Conservation (phyloP, 2,797 vertebrate species). For the Vireo griseus region DNA sequence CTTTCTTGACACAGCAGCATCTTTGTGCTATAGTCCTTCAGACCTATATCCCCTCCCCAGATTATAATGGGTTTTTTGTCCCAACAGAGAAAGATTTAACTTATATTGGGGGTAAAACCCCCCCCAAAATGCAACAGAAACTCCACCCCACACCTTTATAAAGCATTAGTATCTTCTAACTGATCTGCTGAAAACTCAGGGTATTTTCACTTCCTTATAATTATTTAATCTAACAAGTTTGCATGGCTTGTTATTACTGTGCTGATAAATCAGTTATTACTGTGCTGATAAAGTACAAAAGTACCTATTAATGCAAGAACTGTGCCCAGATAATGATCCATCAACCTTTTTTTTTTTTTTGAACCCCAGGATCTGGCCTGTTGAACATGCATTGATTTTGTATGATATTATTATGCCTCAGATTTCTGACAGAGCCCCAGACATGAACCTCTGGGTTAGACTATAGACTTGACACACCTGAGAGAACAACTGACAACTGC, state of each 20-base stretch:
- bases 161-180: background rate
- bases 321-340: background rate
- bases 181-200: background rate
- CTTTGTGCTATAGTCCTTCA: background rate
- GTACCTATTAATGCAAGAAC: background rate
- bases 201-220: background rate
- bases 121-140: background rate
- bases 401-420: background rate
- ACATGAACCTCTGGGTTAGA: conserved; percentile 14
- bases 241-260: background rate
- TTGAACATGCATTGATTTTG: background rate
- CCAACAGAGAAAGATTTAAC: background rate
- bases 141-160: background rate
- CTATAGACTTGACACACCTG: background rate
- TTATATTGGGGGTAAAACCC: fast-evolving
- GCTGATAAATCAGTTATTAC: background rate
- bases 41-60: background rate
- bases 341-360: background rate
- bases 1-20: background rate
- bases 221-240: background rate
- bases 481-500: background rate
- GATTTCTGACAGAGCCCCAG: background rate
- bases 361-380: background rate
- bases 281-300: background rate
- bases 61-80: background rate